Evolutionary conservation across 2,797 vertebrate genomes (phyloP).

Genomic region (Labroides dimidiatus): DNA sequence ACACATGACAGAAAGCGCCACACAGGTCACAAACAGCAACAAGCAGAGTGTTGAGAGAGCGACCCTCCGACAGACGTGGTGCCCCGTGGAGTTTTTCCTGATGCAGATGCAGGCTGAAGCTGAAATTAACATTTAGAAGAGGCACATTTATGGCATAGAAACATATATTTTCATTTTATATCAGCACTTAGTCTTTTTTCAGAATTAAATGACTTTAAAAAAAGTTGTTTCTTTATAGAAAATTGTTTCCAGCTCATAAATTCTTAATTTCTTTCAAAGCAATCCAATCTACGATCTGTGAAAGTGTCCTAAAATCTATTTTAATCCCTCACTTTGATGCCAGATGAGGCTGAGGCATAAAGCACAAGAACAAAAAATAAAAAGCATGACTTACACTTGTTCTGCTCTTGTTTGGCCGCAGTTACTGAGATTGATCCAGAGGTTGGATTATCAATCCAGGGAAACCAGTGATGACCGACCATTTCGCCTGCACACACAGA

Average conservation of each 20-base stretch:
- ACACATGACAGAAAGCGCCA: conserved; percentile 53
- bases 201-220: too few species aligned
- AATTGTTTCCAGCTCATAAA: too few species aligned
- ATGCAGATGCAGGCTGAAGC: background rate
- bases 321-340: too few species aligned
- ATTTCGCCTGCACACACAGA: conserved; percentile 22
- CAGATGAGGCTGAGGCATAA: too few species aligned
- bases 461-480: conserved; percentile 23
- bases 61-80: background rate
- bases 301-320: too few species aligned
- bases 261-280: too few species aligned
- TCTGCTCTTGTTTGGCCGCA: conserved; percentile 33
- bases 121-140: conserved; percentile 11
- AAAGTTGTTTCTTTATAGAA: too few species aligned
- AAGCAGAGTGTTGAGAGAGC: conserved; percentile 32
- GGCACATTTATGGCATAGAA: too few species aligned
- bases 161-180: too few species aligned
- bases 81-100: background rate
- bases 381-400: conserved; percentile 26
- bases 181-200: too few species aligned
- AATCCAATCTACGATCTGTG: too few species aligned
- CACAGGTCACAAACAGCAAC: conserved; percentile 35
- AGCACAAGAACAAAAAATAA: background rate
- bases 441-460: conserved; percentile 21
- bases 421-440: conserved; percentile 1